Conservation (phyloP, 2,113 vertebrate genomes). For the Sisor rabdophorus region DNA sequence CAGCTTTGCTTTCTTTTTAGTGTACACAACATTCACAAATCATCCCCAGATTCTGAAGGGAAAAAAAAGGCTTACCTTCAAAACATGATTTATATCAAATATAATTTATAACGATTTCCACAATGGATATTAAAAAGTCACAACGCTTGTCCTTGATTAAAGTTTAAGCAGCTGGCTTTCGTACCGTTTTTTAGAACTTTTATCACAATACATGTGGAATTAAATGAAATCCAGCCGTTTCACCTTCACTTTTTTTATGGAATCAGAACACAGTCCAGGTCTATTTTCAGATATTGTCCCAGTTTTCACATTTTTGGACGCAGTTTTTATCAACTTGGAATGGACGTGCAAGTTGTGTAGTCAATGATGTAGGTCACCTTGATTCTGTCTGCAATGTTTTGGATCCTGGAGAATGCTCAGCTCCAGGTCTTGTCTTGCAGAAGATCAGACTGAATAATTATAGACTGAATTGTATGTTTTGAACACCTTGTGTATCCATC, state of each 20-base stretch:
- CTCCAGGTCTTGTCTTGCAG: neutral
- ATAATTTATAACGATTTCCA: neutral
- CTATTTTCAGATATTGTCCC: constrained; percentile 18
- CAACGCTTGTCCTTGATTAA: neutral
- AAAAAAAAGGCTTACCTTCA: too few species aligned
- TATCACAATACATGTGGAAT: neutral
- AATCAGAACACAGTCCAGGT: constrained; percentile 11
- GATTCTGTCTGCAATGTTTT: neutral
- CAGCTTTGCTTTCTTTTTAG: constrained; percentile 15
- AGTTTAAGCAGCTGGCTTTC: neutral
- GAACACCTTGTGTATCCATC: constrained; percentile 95
- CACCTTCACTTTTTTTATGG: neutral
- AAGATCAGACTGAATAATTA: constrained; percentile 48
- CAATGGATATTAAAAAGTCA: neutral
- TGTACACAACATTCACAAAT: constrained; percentile 28
- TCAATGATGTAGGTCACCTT: constrained; percentile 21
- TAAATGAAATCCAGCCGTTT: constrained; percentile 11
- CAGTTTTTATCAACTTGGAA: neutral
- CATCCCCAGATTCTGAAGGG: neutral
- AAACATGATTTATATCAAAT: neutral
- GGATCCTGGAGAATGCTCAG: neutral
- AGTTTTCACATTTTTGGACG: constrained; percentile 20
- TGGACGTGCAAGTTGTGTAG: constrained; percentile 3
- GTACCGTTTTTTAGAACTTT: constrained; percentile 13
- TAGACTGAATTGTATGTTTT: constrained; percentile 61